Base-by-base conservation (phyloP, 2,888 invertebrate genomes). In the Blastobasis adustella region DNA sequence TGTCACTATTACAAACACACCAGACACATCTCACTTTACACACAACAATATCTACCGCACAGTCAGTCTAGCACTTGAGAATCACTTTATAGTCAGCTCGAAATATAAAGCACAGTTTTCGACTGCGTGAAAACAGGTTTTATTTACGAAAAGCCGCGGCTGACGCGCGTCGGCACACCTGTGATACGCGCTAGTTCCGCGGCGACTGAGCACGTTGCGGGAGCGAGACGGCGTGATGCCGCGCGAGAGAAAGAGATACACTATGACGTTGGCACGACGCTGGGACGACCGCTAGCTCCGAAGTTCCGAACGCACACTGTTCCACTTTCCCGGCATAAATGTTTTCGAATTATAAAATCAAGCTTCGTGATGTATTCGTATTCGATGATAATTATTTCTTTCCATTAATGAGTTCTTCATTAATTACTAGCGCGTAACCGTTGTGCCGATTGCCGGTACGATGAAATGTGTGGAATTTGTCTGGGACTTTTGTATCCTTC, bases 1-100 rank as follows among this genome's bases (percentile, higher is more conserved):
- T 78, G 77, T 81, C 83, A 85, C 83, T 78, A 61, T 82, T 84
- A 79, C 74, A 79, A 75, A 82, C 66, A 52, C 66, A 76, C 64
- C 67, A 73, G 55, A 65, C 73, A 76, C 71, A 60, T 58, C 56
- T 60, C 55, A 49, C 42, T 58, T 49, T 58, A 59, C 57, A 51
- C 54, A 56, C 50, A 57, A 58, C 59, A 60, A 46, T 60, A 64
- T 52, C 53, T 23, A 3, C 3, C 23, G 23, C 23, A 23, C 23
- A 23, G 23, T 23, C 23, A 23, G 3, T 23, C 23, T 23, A 23
- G 23, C 23, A 23, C 23, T 23, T 23, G 23, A 23, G 23, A 23
- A 23, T 23, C 23, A 23, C 23, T 23, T 1, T 23, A 23, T 23
- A 23, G 23, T 23, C 23, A 23, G 23, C 2, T 23, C 23, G 23